Conservation (phyloP, 2,113 vertebrate genomes). For the Eubucco bourcierii region DNA sequence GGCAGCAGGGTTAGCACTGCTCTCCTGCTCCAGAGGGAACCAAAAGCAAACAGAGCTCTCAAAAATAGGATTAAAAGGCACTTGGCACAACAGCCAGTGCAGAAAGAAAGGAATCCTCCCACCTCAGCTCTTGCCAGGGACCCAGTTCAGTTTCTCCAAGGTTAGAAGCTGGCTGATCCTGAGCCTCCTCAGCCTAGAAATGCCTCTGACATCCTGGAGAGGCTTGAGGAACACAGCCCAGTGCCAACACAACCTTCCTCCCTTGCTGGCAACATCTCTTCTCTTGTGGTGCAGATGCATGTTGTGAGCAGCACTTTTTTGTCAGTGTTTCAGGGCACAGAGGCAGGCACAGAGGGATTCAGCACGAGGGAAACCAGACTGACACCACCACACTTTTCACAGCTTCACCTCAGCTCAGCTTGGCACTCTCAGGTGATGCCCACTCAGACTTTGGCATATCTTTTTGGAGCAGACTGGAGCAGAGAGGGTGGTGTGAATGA, state of each 20-base stretch:
- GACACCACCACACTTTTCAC: background rate
- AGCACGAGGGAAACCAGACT: background rate
- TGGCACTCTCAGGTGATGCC: background rate
- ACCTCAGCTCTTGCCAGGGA: background rate
- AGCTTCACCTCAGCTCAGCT: background rate
- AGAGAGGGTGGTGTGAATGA: background rate
- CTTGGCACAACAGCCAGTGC: constrained; percentile 9
- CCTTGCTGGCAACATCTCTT: background rate
- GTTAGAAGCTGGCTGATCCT: background rate
- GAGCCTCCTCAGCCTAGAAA: background rate
- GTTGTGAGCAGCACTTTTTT: background rate
- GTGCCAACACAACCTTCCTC: background rate
- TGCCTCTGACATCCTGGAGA: background rate
- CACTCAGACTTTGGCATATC: background rate
- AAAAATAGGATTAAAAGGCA: constrained; percentile 11
- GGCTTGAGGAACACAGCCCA: background rate
- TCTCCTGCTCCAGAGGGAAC: background rate
- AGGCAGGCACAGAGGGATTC: background rate
- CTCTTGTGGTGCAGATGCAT: background rate
- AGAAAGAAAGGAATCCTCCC: background rate
- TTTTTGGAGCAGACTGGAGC: background rate
- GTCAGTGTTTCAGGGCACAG: background rate
- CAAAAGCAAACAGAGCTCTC: constrained; percentile 17
- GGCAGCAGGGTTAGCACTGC: constrained; percentile 13
- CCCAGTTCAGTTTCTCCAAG: background rate